Conservation (phyloP, 2,797 vertebrate species). For the Antennarius maculatus region DNA sequence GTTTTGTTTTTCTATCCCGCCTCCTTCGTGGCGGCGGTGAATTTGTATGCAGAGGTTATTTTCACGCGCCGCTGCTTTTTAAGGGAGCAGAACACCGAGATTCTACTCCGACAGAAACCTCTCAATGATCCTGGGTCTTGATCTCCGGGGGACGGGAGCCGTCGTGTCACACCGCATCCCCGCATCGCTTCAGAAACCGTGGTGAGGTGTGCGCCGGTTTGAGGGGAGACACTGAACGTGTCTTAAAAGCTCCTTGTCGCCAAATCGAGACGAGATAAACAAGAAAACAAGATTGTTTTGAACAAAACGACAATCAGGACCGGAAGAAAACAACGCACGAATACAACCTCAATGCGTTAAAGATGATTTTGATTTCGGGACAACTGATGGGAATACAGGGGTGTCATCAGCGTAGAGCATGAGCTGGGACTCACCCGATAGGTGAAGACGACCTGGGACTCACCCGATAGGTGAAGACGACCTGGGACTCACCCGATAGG, state of each 20-base stretch:
- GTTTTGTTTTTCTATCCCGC: slow-evolving; percentile 4
- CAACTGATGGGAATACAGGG: no score
- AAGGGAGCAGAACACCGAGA: not conserved
- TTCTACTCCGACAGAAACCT: slow-evolving; percentile 28
- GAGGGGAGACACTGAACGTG: not conserved
- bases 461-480: slow-evolving; percentile 81
- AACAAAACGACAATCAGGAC: not conserved
- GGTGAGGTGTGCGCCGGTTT: slow-evolving; percentile 28
- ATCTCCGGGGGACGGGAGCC: slow-evolving; percentile 21
- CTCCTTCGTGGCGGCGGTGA: not conserved
- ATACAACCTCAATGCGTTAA: no score
- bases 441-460: slow-evolving; percentile 80
- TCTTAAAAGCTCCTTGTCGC: slow-evolving; percentile 2
- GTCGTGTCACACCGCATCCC: slow-evolving; percentile 16
- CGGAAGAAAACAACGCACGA: not conserved
- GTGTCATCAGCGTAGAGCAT: no score
- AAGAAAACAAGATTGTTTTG: not conserved
- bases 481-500: no score
- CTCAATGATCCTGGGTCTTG: slow-evolving; percentile 39
- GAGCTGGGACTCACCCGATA: slow-evolving; percentile 84
- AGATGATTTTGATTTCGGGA: no score
- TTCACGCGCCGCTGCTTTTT: slow-evolving; percentile 28
- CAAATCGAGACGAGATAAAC: not conserved
- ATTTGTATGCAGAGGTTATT: slow-evolving; percentile 30
- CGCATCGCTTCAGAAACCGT: slow-evolving; percentile 28